Evolutionary conservation across 1,140 invertebrate species (phyloP).

Genomic region (Bilobella aurantiaca): DNA sequence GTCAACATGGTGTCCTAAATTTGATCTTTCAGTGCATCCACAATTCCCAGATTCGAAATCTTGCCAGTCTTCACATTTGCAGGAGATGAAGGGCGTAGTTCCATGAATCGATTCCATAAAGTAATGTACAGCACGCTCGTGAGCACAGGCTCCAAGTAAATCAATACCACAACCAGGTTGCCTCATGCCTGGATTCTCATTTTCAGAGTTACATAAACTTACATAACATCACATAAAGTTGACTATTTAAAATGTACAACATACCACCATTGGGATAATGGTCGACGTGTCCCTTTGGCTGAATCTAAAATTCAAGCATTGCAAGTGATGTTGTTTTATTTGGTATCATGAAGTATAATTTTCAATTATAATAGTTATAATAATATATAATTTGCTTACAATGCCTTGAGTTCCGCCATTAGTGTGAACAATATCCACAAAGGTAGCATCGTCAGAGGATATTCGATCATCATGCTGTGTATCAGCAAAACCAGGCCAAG

Average conservation of each 20-base stretch:
- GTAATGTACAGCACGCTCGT: not conserved
- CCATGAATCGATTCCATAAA: not conserved
- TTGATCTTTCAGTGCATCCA: not conserved
- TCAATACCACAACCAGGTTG: not conserved
- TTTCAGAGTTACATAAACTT: too few relatives aligned
- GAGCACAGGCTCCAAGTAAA: not conserved
- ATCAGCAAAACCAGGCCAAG: slow-evolving; percentile 10
- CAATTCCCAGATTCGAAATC: not conserved
- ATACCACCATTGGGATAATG: not conserved
- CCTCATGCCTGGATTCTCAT: not conserved
- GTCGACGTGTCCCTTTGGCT: not conserved
- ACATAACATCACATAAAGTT: too few relatives aligned
- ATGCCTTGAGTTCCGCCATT: slow-evolving; percentile 19
- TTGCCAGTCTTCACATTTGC: not conserved
- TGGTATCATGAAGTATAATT: not conserved
- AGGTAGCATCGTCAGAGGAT: slow-evolving; percentile 44
- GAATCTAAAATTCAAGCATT: not conserved
- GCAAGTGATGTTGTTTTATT: too few relatives aligned
- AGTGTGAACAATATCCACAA: not conserved
- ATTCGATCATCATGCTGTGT: slow-evolving; percentile 40
- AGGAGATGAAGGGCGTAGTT: not conserved
- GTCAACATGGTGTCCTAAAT: not conserved
- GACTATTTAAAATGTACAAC: not conserved
- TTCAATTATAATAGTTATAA: not conserved
- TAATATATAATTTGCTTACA: not conserved